These are phyloP conservation scores for Azemiops feae DNA, from an alignment of 2,113 vertebrate genomes.

Conservation along the genomic window DNA sequence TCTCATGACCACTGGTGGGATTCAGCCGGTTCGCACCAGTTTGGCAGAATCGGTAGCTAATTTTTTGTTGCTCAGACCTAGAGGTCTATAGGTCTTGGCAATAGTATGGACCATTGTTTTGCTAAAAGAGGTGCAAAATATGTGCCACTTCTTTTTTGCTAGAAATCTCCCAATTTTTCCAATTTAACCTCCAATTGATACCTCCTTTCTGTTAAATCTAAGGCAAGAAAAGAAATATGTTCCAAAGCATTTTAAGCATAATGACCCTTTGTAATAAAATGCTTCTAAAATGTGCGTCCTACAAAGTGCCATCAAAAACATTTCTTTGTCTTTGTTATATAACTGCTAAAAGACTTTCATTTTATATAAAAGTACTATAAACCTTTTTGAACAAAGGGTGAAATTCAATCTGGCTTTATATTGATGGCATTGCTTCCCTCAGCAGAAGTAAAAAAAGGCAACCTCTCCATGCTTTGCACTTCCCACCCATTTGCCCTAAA, in stretches of 20 bases:
- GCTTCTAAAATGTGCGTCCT: neutral
- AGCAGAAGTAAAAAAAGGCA: neutral
- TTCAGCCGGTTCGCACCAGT: no score
- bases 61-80: no score
- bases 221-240: neutral
- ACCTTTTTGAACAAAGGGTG: neutral
- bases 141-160: neutral
- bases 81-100: neutral
- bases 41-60: no score
- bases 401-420: neutral
- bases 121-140: neutral
- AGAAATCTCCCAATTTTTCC: neutral
- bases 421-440: neutral
- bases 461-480: neutral
- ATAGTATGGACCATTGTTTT: neutral
- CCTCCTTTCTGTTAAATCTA: neutral
- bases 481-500: neutral
- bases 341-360: neutral
- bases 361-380: neutral
- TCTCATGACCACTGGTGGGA: no score
- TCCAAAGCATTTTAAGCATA: neutral
- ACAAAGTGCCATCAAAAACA: neutral
- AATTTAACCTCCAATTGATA: neutral
- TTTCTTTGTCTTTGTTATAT: neutral
- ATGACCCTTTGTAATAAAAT: neutral